Evolutionary conservation across 92 coral and sea anemone species (phyloP).

Genomic region (Phenganax marumi): DNA sequence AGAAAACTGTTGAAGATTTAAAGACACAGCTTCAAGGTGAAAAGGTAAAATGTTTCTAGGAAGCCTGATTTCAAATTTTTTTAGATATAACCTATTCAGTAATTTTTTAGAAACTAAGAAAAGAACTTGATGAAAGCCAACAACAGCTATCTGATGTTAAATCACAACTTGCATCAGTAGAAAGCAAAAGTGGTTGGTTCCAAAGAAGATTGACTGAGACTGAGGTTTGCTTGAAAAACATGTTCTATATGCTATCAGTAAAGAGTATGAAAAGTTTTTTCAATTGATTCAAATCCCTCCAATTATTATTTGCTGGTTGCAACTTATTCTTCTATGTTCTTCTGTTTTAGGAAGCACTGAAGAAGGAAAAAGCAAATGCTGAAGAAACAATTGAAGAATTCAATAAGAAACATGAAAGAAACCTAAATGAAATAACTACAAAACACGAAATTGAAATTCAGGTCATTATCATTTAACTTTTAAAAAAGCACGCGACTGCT

Average conservation of each 20-base stretch:
- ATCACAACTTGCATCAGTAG: constrained; percentile 72
- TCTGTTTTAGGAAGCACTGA: constrained; percentile 59
- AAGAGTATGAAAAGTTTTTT: not conserved
- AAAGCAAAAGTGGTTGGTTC: constrained; percentile 95
- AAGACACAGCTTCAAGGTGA: constrained; percentile 46
- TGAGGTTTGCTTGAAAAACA: constrained; percentile 55
- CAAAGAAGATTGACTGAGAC: constrained; percentile 88
- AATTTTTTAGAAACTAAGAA: constrained; percentile 64
- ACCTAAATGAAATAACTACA: constrained; percentile 35
- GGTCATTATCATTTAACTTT: not conserved
- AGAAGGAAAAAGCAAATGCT: constrained; percentile 66
- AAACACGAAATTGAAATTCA: constrained; percentile 12
- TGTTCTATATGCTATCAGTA: not conserved
- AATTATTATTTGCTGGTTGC: no score
- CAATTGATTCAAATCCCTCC: no score
- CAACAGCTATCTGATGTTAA: constrained; percentile 68
- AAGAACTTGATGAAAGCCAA: constrained; percentile 70
- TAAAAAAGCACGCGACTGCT: not conserved
- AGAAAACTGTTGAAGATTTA: constrained; percentile 39
- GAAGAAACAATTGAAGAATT: constrained; percentile 61
- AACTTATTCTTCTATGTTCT: not conserved
- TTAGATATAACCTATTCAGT: not conserved
- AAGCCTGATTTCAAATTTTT: not conserved
- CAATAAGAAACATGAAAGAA: constrained; percentile 63
- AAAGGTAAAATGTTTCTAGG: constrained; percentile 22